These are phyloP conservation scores for Cremastinae sp. DNA, from an alignment of 2,888 invertebrate genomes.

Conservation along the genomic window DNA sequence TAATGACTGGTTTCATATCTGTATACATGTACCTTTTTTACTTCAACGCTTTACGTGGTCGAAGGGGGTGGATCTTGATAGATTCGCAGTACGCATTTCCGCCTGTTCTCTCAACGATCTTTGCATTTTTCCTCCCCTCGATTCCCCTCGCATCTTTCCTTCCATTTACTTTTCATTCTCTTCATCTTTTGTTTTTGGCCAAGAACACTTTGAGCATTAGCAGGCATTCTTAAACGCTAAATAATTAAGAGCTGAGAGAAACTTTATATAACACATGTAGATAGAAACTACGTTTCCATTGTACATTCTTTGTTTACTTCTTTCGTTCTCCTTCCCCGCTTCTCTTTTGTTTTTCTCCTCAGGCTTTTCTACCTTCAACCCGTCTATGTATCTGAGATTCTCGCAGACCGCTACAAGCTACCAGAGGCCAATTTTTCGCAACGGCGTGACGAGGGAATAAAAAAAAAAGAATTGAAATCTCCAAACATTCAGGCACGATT, in stretches of 20 bases:
- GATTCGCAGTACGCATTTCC: slow-evolving; percentile 17
- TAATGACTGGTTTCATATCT: slow-evolving; percentile 21
- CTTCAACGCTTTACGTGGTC: neutral
- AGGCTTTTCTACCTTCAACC: slow-evolving; percentile 37
- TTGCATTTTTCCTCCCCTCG: slow-evolving; percentile 39
- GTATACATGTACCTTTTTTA: neutral
- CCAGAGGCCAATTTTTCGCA: slow-evolving; percentile 28
- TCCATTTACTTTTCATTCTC: slow-evolving; percentile 6
- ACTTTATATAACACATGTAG: slow-evolving; percentile 72
- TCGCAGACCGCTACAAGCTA: slow-evolving; percentile 57
- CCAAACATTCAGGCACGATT: neutral
- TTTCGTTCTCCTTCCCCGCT: slow-evolving; percentile 9
- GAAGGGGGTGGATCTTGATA: slow-evolving; percentile 9
- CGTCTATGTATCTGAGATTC: slow-evolving; percentile 51
- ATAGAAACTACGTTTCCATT: slow-evolving; percentile 72
- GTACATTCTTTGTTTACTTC: slow-evolving; percentile 43
- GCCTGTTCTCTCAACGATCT: slow-evolving; percentile 28
- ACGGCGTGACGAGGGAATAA: slow-evolving; percentile 1
- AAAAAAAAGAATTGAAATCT: slow-evolving; percentile 1
- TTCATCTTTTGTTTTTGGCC: slow-evolving; percentile 62
- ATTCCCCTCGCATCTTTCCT: slow-evolving; percentile 35
- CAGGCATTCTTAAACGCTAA: slow-evolving; percentile 75
- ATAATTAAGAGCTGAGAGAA: slow-evolving; percentile 64
- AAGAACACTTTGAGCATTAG: slow-evolving; percentile 75
- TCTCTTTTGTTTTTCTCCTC: slow-evolving; percentile 20